Base-by-base conservation (phyloP, 2,113 vertebrate species). In the Clarias magur region DNA sequence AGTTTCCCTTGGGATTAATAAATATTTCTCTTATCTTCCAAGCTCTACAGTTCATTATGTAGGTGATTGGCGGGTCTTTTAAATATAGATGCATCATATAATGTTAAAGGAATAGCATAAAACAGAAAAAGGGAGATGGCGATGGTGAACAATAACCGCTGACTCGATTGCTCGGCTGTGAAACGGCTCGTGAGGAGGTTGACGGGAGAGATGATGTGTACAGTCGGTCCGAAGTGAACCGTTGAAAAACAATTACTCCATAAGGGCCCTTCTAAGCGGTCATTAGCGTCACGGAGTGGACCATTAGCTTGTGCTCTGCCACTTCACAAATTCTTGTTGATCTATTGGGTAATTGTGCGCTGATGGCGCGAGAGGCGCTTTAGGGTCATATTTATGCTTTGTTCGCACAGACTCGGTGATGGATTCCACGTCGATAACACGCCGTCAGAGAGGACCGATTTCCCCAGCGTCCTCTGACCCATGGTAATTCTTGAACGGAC, bases 211-310 rank as follows among this genome's bases (percentile, higher is more conserved):
- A 21, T 80, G 78, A 21, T 80, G 78, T 59, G 78, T 30, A 79
- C 0, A 79, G 53, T 30, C n/a, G 3, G 16, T n/a, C 54, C 75
- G 16, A 27, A 54, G 48, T 54, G n/a, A 21, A 80, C 54, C 59
- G 76, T 5, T 27, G 75, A 30, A 80, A 80, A 80, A 59, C 56
- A 80, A 59, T 80, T 80, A 59, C 27, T 59, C 54, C 56, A 80
- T 34, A 48, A 80, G 78, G 5, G 54, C 78, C 21, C 54, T 59
- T 80, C 27, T 80, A 34, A 59, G 21, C 9, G 0, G 7, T 12
- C 27, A 80, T 80, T 80, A 30, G 76, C n/a, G 11, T 57, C 21
- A 79, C n/a, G 9, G n/a, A 30, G 56, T 30, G 15, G 54, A 30
- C 76, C 53, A 17, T 79, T 30, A 79, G 76, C 54, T 57, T 79